Base-by-base conservation (phyloP, 1,140 invertebrate species). In the Lepeophtheirus salmonis region DNA sequence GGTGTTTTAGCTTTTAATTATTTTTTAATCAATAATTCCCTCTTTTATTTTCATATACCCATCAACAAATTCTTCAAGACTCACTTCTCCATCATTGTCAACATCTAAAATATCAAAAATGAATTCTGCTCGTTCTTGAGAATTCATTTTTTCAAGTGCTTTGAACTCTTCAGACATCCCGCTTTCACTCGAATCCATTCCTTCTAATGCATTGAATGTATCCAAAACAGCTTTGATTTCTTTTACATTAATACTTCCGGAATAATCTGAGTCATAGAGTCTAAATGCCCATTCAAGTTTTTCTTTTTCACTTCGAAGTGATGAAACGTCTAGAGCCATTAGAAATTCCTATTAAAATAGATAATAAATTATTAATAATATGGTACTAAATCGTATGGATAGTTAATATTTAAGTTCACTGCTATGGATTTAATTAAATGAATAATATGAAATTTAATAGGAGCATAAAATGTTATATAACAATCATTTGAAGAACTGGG, bases 141-240 rank as follows among this genome's bases (percentile, higher is more conserved):
- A n/a, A 41, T 41, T 41, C 30, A 41, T 41, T 41, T 41, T 41
- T 41, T 6, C n/a, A 6, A 41, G n/a, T 6, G 6, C 6, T 6
- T n/a, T 41, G 6, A 41, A n/a, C n/a, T 41, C 30, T n/a, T 41
- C 30, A 41, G 30, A 41, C 55, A 14, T 48, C 2, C 14, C 16
- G 26, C 13, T 21, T 21, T 50, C n/a, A 13, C 30, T 30, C 3
- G 30, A 17, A 13, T 51, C 23, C 12, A 41, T 20, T 2, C 57
- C 57, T 17, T 51, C 57, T 1, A 60, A 12, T n/a, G 16, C n/a
- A 20, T 51, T 26, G n/a, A 60, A 18, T 12, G 57, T 60, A 14
- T 60, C 57, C 30, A 70, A 66, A 48, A 70, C 70, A 63, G 70
- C 68, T n/a, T 70, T 53, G 68, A 70, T 70, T 65, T 70, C 69